Conservation (phyloP, 2,113 vertebrate species). For the Megaceryle torquata region DNA sequence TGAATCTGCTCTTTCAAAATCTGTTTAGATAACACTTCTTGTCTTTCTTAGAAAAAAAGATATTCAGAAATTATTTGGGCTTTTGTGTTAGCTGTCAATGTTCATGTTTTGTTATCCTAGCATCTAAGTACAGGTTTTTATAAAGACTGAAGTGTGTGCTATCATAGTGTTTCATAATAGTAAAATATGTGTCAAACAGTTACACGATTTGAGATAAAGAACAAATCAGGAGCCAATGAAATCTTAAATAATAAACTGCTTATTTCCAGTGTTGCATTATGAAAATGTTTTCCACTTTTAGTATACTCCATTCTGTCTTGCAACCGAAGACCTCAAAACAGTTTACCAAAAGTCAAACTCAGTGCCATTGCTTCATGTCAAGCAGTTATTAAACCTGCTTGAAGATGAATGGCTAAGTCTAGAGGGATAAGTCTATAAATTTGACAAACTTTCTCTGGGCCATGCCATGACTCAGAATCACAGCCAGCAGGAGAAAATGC, state of each 20-base stretch:
- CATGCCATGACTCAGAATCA: neutral
- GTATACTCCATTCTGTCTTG: neutral
- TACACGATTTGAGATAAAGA: neutral
- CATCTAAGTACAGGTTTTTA: neutral
- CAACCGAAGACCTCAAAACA: neutral
- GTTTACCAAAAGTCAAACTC: neutral
- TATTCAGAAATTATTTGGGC: neutral
- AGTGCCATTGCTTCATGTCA: neutral
- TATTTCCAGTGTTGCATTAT: neutral
- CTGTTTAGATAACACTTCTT: neutral
- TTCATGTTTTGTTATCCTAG: neutral
- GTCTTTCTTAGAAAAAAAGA: neutral
- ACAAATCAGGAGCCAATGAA: neutral
- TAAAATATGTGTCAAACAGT: neutral
- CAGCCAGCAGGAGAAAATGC: neutral
- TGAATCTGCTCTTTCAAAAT: neutral
- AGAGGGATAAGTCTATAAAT: neutral
- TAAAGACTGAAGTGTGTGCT: neutral
- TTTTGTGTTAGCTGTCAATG: neutral
- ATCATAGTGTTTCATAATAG: neutral
- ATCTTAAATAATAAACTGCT: neutral
- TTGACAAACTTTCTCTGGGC: neutral
- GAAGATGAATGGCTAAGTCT: neutral
- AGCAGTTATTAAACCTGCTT: neutral
- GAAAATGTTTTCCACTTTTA: neutral